Conservation (phyloP, 2,113 vertebrate species). For the Cacatua alba region DNA sequence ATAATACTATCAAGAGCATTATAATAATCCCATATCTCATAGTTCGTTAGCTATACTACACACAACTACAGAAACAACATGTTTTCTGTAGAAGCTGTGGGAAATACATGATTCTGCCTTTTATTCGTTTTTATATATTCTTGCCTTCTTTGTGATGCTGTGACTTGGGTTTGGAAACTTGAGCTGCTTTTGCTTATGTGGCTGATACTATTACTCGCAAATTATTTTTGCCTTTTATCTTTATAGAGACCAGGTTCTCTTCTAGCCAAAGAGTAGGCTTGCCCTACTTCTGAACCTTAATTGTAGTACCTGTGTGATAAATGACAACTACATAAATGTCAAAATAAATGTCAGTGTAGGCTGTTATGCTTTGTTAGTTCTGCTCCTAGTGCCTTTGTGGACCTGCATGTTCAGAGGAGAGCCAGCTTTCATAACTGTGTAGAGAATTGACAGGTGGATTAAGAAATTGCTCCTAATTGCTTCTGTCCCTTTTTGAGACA, state of each 20-base stretch:
- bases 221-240: not conserved
- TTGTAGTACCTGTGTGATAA: not conserved
- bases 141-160: not conserved
- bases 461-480: not conserved
- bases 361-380: not conserved
- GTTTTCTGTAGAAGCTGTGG: not conserved
- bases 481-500: not conserved
- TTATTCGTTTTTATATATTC: not conserved
- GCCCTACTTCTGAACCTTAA: not conserved
- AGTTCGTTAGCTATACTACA: not conserved
- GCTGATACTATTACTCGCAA: not conserved
- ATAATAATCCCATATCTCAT: not conserved
- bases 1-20: not conserved
- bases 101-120: not conserved
- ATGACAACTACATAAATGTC: not conserved
- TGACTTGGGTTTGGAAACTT: not conserved
- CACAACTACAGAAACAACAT: not conserved
- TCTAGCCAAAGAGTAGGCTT: not conserved
- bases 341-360: not conserved
- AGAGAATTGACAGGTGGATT: not conserved
- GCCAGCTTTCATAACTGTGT: not conserved
- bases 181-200: not conserved
- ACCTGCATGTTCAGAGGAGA: not conserved
- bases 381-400: not conserved
- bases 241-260: not conserved